phyloP scores from a whole-genome alignment of 2,113 vertebrate species.

The Ailuropoda melanoleuca region DNA sequence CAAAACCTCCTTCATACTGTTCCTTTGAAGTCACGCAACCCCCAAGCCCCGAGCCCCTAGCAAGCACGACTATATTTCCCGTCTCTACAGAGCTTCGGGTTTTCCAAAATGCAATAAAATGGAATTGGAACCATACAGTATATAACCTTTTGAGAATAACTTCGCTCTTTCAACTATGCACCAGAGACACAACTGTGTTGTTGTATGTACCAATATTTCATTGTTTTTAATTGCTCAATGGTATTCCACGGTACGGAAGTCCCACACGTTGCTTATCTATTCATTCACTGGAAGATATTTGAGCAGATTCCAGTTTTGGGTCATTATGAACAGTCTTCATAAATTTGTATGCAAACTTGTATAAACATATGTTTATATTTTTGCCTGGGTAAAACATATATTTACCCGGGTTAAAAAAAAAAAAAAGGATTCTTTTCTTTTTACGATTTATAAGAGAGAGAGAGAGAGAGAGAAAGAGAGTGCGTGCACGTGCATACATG shows the following conservation, averaged over 20 bases:
- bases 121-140: background rate
- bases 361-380: background rate
- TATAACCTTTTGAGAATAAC: background rate
- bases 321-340: background rate
- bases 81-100: background rate
- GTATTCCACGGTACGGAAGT: rapidly evolving
- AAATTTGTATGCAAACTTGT: background rate
- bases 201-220: no score
- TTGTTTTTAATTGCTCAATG: background rate
- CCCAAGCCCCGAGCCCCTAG: rapidly evolving
- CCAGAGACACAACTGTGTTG: background rate
- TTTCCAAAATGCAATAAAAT: background rate
- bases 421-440: background rate
- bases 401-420: background rate
- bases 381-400: background rate
- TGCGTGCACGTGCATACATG: no score
- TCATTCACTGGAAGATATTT: background rate
- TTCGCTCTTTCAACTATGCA: background rate
- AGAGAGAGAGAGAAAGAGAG: background rate
- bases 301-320: background rate
- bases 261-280: background rate
- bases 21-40: background rate
- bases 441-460: background rate
- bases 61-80: background rate
- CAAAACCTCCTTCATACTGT: background rate